Evolutionary conservation across 2,888 invertebrate genomes (phyloP), one percentile per base, ranked within the genome.

Genomic region (Andrena bucephala): DNA sequence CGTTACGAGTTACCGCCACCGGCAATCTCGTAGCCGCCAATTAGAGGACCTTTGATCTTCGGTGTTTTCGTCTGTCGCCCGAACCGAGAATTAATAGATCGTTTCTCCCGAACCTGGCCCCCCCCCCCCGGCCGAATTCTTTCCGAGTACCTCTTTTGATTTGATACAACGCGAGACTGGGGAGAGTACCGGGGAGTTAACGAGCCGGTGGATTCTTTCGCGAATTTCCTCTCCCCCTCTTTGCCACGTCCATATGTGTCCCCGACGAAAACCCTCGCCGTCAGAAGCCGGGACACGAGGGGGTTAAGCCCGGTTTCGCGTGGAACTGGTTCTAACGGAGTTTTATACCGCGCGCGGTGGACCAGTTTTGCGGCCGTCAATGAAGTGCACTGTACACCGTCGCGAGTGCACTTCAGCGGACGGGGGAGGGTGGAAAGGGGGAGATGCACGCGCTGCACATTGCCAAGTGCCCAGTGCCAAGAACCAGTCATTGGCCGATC

Each of bases 311-410:
- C 68, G 81, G 73, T 78, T 77, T 62, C 63, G 57, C 69, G 59
- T 63, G 81, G 77, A 75, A 87, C 87, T 87, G 85, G 87, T 87
- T 87, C 84, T 87, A 87, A 87, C 87, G 85, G 87, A 87, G 85
- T 85, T 87, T 87, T 81, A 87, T 87, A 62, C 83, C 68, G 77
- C 74, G 48, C 74, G 62, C 82, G 60, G 70, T 87, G 87, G 87
- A 87, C 87, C 87, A 87, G 85, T 87, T 87, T 71, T 78, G 76
- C 81, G 66, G 74, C 83, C 85, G 87, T 87, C 87, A 87, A 87
- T 87, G 87, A 87, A 87, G 87, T 78, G 85, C 87, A 83, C 87
- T 87, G 85, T 87, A 87, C 76, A 80, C 60, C 59, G 70, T 71
- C 85, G 79, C 70, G 84, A 81, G 78, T 74, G 84, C 72, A 86